Evolutionary conservation across 2,113 vertebrate species (phyloP).

Genomic region (Murina feae): DNA sequence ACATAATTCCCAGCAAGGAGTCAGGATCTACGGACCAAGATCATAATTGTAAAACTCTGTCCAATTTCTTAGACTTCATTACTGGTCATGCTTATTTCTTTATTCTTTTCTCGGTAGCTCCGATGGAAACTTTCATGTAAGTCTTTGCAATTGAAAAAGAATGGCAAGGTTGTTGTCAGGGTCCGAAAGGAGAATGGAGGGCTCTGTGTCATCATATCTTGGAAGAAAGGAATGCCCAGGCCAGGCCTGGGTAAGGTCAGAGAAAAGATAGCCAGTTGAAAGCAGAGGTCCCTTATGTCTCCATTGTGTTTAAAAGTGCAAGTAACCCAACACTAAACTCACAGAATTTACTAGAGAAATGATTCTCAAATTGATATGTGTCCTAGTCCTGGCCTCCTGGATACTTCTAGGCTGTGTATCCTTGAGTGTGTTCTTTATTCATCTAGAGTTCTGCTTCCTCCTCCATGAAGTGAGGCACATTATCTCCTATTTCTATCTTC

Average conservation of each 20-base stretch:
- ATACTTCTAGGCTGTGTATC: background rate
- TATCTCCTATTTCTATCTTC: background rate
- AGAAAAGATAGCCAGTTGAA: background rate
- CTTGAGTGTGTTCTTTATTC: background rate
- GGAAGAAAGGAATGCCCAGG: background rate
- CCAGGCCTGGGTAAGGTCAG: background rate
- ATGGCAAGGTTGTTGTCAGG: background rate
- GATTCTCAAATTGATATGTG: background rate
- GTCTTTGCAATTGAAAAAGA: slow-evolving; percentile 21
- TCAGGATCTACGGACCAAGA: background rate
- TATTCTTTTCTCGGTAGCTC: background rate
- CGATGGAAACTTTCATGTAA: slow-evolving; percentile 4
- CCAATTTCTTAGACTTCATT: slow-evolving; percentile 44
- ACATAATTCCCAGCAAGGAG: background rate
- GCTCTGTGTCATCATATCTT: background rate
- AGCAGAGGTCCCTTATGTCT: background rate
- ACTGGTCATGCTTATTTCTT: background rate
- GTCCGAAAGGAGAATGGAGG: background rate
- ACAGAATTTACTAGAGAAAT: slow-evolving; percentile 8
- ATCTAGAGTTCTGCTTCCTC: background rate
- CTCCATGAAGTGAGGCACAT: background rate
- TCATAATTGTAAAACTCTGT: background rate
- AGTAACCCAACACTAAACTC: background rate
- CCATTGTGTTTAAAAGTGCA: background rate
- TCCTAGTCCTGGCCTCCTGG: background rate